phyloP scores from a whole-genome alignment of 2,797 vertebrate species.

The Pyrrhura leucotis region DNA sequence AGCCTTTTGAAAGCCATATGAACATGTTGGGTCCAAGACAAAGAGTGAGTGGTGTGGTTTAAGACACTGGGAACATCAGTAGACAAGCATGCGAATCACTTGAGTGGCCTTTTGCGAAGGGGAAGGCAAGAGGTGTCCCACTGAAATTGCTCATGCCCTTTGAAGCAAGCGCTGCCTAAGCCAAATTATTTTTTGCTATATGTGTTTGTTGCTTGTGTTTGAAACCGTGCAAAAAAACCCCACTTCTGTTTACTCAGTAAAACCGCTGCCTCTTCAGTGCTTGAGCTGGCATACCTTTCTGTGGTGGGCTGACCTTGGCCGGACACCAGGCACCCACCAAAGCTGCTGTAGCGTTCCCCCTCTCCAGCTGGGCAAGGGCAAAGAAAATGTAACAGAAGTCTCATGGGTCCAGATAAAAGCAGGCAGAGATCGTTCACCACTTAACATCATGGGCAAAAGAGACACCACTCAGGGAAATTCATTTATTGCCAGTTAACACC shows the following conservation, averaged over 20 bases:
- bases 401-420: rapidly evolving
- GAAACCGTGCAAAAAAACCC: rapidly evolving
- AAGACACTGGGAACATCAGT: neutral
- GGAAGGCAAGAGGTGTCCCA: neutral
- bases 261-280: neutral
- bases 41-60: neutral
- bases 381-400: rapidly evolving
- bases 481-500: neutral
- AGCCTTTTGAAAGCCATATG: neutral
- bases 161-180: neutral
- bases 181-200: neutral
- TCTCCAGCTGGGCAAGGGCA: rapidly evolving
- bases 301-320: neutral
- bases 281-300: neutral
- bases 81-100: neutral
- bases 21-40: neutral
- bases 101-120: neutral
- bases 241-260: neutral
- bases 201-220: neutral
- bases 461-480: neutral
- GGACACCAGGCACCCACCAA: rapidly evolving
- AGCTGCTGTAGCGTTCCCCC: rapidly evolving
- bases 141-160: neutral
- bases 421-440: neutral
- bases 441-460: neutral